A percentile compares a stretch with the other conserved stretches of the same genome.
These are phyloP conservation scores for Amphimallon solstitiale DNA, from an alignment of 2,888 invertebrate species.

Conservation along the genomic window DNA sequence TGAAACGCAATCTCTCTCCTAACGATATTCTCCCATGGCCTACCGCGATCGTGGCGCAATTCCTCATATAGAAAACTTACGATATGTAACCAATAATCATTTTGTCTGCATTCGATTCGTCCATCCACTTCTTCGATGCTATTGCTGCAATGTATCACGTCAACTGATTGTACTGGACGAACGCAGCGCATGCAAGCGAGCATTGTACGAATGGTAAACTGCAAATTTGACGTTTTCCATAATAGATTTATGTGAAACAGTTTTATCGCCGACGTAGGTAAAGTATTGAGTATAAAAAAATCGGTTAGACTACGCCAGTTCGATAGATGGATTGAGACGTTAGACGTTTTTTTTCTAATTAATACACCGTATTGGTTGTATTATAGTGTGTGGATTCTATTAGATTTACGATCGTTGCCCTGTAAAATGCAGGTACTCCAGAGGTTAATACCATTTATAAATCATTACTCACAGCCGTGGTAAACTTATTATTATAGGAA, in stretches of 20 bases:
- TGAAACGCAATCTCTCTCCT: neutral
- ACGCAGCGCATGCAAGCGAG: constrained; percentile 30
- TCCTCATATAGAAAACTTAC: constrained; percentile 54
- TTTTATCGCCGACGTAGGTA: constrained; percentile 43
- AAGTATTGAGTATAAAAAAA: constrained; percentile 17
- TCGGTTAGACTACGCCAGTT: constrained; percentile 16
- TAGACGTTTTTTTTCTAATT: constrained; percentile 47
- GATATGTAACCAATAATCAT: constrained; percentile 61
- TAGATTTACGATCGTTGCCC: constrained; percentile 42
- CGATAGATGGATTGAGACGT: constrained; percentile 59
- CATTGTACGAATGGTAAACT: constrained; percentile 54
- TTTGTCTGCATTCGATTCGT: constrained; percentile 55
- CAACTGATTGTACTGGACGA: constrained; percentile 1
- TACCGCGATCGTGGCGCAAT: constrained; percentile 50
- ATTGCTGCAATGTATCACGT: neutral
- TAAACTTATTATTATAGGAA: constrained; percentile 40
- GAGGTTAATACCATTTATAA: constrained; percentile 44
- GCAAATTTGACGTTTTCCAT: constrained; percentile 57
- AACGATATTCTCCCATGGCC: constrained; percentile 31
- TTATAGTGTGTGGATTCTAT: constrained; percentile 25
- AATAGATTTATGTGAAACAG: constrained; percentile 55
- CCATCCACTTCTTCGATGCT: constrained; percentile 37
- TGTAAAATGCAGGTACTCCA: constrained; percentile 39
- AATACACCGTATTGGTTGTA: too few species aligned
- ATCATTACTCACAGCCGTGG: constrained; percentile 38